Conservation (phyloP, 2,888 invertebrate genomes). For the Drosophila conformis region DNA sequence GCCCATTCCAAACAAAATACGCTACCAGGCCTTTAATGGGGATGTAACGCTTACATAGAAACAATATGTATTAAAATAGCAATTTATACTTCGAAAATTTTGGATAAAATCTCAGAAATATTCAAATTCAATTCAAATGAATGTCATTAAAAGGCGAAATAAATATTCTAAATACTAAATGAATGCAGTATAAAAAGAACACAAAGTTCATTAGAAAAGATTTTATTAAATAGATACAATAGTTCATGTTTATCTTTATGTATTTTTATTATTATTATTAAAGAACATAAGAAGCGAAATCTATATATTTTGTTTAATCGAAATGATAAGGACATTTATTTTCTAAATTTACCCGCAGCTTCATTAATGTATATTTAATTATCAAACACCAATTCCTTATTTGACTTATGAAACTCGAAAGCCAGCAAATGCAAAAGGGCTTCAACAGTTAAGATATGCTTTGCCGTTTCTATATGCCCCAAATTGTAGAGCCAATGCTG, state of each 20-base stretch:
- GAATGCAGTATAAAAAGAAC: background rate
- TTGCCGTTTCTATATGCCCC: constrained; percentile 39
- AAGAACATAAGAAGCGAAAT: background rate
- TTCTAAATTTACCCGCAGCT: background rate
- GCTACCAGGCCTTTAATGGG: background rate
- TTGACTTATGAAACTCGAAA: background rate
- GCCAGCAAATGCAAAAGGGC: background rate
- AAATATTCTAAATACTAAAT: background rate
- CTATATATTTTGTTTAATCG: background rate
- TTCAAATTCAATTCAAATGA: background rate
- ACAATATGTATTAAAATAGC: background rate
- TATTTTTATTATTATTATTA: background rate
- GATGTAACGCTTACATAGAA: background rate
- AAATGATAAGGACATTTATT: background rate
- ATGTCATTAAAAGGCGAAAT: background rate
- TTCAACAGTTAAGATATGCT: background rate
- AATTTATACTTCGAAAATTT: background rate
- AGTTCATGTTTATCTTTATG: background rate
- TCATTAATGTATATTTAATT: background rate
- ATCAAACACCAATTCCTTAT: background rate
- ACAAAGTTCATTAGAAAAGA: background rate
- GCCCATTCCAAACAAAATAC: constrained; percentile 14
- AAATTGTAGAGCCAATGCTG: constrained; percentile 47
- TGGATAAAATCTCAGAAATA: background rate
- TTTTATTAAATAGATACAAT: background rate